A percentile compares a stretch with the other conserved stretches of the same genome.
phyloP scores from a whole-genome alignment of 2,797 vertebrate genomes.

The Clarias platycephalus region DNA sequence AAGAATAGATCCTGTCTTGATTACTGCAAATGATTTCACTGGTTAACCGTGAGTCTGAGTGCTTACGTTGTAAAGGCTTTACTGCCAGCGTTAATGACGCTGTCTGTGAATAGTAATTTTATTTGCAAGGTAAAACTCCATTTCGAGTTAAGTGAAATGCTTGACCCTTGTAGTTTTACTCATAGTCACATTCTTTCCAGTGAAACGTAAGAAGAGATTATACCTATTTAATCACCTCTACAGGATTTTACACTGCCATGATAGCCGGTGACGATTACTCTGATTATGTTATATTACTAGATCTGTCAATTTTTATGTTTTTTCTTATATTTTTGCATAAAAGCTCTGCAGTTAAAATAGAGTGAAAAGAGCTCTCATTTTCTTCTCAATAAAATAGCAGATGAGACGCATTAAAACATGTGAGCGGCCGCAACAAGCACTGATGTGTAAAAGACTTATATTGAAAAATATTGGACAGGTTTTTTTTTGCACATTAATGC shows the following conservation, averaged over 20 bases:
- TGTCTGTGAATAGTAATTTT: not conserved
- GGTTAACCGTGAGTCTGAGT: not conserved
- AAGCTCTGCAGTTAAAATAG: not conserved
- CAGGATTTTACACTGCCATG: not conserved
- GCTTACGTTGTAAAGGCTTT: not conserved
- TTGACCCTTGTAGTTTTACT: not conserved
- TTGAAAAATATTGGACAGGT: not conserved
- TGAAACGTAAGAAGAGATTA: not conserved
- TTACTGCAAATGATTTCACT: not conserved
- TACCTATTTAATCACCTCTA: not conserved
- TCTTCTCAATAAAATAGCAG: not conserved
- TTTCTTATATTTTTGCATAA: not conserved
- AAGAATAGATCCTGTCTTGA: conserved; percentile 12
- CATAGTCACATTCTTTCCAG: not conserved
- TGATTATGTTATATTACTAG: not conserved
- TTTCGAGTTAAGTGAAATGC: not conserved
- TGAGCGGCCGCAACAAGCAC: too few relatives aligned
- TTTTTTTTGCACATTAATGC: not conserved
- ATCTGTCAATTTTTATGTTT: not conserved
- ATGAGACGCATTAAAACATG: not conserved
- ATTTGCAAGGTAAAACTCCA: conserved; percentile 1
- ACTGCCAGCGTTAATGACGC: not conserved
- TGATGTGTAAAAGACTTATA: not conserved
- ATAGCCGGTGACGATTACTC: not conserved
- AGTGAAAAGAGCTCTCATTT: not conserved